Conservation (phyloP, 2,113 vertebrate species). For the Triplophysa rosa region DNA sequence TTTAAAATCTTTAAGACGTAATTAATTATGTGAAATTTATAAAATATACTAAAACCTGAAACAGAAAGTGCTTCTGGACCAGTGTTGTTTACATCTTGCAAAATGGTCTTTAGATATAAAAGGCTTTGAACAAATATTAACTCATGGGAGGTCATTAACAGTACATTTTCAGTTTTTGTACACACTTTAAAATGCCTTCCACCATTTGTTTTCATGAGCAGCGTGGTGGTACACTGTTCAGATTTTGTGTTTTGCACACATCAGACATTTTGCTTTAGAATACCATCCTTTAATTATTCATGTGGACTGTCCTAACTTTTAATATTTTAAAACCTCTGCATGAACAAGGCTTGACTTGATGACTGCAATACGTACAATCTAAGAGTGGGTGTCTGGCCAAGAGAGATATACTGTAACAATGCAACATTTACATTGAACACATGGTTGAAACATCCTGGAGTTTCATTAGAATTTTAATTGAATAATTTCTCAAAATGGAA, state of each 20-base stretch:
- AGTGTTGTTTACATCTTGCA: too few species aligned
- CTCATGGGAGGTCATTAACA: too few species aligned
- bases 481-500: neutral
- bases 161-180: neutral
- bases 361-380: neutral
- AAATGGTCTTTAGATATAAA: too few species aligned
- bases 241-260: slow-evolving; percentile 30
- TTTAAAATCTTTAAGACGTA: too few species aligned
- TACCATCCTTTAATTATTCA: slow-evolving; percentile 44
- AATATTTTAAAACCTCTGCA: slow-evolving; percentile 48
- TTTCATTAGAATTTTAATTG: neutral
- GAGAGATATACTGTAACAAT: neutral
- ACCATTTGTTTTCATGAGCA: neutral
- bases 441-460: neutral
- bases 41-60: too few species aligned
- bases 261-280: slow-evolving; percentile 42
- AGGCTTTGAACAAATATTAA: too few species aligned
- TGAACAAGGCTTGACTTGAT: slow-evolving; percentile 26
- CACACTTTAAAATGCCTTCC: neutral
- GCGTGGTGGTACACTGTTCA: neutral
- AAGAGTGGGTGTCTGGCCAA: neutral
- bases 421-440: neutral
- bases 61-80: too few species aligned
- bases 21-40: too few species aligned
- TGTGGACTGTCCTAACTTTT: slow-evolving; percentile 38